These are phyloP conservation scores for Aphodius granarius DNA, from an alignment of 2,888 invertebrate species.

Conservation along the genomic window DNA sequence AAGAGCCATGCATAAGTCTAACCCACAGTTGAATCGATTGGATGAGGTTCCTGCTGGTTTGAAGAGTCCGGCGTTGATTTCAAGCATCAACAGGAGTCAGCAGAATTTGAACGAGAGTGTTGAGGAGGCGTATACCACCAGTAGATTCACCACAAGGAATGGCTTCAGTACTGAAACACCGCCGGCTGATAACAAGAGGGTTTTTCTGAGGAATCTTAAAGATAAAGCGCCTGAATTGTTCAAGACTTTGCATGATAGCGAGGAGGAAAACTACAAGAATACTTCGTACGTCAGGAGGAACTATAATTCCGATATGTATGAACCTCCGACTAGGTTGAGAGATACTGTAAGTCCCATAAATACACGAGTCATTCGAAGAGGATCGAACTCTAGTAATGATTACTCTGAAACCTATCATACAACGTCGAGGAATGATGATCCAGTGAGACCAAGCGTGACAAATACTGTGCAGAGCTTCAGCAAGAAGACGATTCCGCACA, in stretches of 20 bases:
- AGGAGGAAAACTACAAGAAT: slow-evolving; percentile 54
- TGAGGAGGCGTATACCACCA: slow-evolving; percentile 53
- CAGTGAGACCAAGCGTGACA: slow-evolving; percentile 68
- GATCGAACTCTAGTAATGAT: slow-evolving; percentile 70
- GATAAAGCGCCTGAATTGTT: slow-evolving; percentile 73
- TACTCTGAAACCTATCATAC: slow-evolving; percentile 73
- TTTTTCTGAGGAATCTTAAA: slow-evolving; percentile 69
- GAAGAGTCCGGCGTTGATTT: slow-evolving; percentile 85
- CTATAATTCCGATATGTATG: slow-evolving; percentile 51
- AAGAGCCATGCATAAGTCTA: slow-evolving; percentile 70
- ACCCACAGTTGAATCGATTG: slow-evolving; percentile 72
- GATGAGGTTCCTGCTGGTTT: slow-evolving; percentile 65
- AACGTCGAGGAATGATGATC: slow-evolving; percentile 68
- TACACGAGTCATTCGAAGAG: slow-evolving; percentile 61
- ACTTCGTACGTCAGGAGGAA: slow-evolving; percentile 51
- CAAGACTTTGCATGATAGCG: slow-evolving; percentile 66
- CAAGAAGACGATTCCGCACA: slow-evolving; percentile 68
- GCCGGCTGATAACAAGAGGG: slow-evolving; percentile 62
- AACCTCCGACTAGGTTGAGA: slow-evolving; percentile 52
- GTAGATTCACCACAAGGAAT: slow-evolving; percentile 59
- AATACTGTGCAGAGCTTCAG: slow-evolving; percentile 71
- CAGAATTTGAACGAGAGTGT: slow-evolving; percentile 70
- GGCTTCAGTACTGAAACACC: slow-evolving; percentile 51
- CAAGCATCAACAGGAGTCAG: slow-evolving; percentile 82
- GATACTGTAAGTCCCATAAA: slow-evolving; percentile 43